Evolutionary conservation across 2,113 vertebrate species (phyloP), one percentile per base, ranked within the genome.

Genomic region (Phoxinus phoxinus): DNA sequence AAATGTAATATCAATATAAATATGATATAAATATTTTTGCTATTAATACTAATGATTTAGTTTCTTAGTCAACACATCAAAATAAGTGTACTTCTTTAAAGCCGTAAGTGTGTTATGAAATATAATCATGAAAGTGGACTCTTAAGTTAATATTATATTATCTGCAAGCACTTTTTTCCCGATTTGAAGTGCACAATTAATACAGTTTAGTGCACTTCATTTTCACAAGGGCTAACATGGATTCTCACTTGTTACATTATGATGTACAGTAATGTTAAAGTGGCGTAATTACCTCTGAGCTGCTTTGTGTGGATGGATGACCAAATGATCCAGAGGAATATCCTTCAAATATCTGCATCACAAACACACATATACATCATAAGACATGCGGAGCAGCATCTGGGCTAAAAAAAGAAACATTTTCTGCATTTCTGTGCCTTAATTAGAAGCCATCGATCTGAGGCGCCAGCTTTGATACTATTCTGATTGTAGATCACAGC

Each of bases 281-380:
- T 51, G 59, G 23, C 21, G 10, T 48, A 46, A 46, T 94, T 94
- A 96, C 95, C 88, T 91, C 88, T 88, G 93, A 94, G 89, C 86
- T 92, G 83, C 59, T 88, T 81, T 88, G 87, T 85, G 48, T 65
- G 23, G 88, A 90, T 84, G 90, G 83, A 46, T 88, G 92, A 86
- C 90, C 92, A 91, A 89, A 90, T 90, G 86, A 89, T 90, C 74
- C 82, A 17, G 90, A 91, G 89, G 91, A 90, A 77, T 89, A 85
- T 41, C 94, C 93, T 89, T 96, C 95, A 89, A 96, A 95, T 90
- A 95, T 90, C 95, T 96, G 90, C 89, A 72, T 67, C 74, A 90
- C 86, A 71, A 75, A 41, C 37, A 41, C 58, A 73, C 19, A 56
- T 41, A 73, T 21, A 58, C 59, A 87, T 53, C n/a, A 71, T 37